Percentiles rank a stretch among this genome's conserved stretches.
phyloP scores from a whole-genome alignment of 1,140 invertebrate genomes.

The Cardiocondyla obscurior region DNA sequence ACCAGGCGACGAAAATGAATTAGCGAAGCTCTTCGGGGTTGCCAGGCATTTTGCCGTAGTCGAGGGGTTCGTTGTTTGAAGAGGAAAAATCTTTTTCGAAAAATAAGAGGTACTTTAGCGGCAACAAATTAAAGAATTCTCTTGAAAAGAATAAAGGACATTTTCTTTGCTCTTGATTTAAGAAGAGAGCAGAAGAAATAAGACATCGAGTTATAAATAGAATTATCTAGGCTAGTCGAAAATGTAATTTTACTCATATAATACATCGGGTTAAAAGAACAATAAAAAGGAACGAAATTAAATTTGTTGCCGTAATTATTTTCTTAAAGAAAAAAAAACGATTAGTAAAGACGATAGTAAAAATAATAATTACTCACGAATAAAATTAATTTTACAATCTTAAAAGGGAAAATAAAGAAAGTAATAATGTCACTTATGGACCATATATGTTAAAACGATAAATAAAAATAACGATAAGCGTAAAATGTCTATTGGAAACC shows the following conservation, averaged over 20 bases:
- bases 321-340: not conserved
- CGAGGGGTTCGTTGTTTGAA: conserved; percentile 22
- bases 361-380: not conserved
- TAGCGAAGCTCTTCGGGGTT: conserved; percentile 41
- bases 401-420: not conserved
- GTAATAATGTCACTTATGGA: not conserved
- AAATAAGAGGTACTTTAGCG: conserved; percentile 36
- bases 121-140: conserved; percentile 39
- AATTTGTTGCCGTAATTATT: conserved; percentile 5
- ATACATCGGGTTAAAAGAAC: not conserved
- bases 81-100: conserved; percentile 23
- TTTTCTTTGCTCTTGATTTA: not conserved
- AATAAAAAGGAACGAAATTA: not conserved
- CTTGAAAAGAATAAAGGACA: conserved; percentile 35
- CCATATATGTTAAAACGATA: not conserved
- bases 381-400: not conserved
- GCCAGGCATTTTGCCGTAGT: conserved; percentile 19
- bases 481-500: not conserved
- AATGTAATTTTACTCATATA: not conserved
- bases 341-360: too few species aligned
- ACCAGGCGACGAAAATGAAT: conserved; percentile 61
- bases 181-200: not conserved
- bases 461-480: not conserved
- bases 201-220: conserved; percentile 17
- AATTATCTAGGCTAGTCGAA: not conserved